Percentiles rank a stretch among this genome's conserved stretches.
Evolutionary conservation across 2,113 vertebrate species (phyloP).

Genomic region (Sylvilagus bachmani): DNA sequence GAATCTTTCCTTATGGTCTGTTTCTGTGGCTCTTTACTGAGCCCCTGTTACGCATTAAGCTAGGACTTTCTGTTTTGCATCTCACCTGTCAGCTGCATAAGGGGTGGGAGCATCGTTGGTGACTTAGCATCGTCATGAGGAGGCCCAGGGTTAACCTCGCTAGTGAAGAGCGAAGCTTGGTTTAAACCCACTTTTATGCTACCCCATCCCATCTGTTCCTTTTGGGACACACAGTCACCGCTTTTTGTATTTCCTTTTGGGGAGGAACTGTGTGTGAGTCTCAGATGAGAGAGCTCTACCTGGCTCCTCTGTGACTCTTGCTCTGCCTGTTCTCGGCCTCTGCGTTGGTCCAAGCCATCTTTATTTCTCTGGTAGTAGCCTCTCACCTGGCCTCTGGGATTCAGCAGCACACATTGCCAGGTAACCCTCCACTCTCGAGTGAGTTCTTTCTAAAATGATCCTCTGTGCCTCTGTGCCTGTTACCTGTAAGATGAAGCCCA

Average conservation of each 20-base stretch:
- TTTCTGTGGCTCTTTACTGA: background rate
- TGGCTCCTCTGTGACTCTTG: background rate
- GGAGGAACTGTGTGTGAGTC: background rate
- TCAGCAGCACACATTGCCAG: background rate
- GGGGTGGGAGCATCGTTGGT: background rate
- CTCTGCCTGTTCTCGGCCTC: background rate
- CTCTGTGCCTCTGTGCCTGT: background rate
- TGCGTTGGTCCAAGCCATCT: background rate
- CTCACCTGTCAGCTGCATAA: background rate
- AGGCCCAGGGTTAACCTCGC: background rate
- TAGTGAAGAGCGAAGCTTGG: background rate
- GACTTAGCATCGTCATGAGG: background rate
- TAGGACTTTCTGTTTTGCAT: background rate
- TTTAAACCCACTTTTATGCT: background rate
- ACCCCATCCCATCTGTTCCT: background rate
- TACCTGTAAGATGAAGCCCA: background rate
- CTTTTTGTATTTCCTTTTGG: background rate
- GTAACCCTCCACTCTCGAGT: background rate
- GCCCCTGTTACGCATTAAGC: background rate
- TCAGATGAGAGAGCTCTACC: background rate
- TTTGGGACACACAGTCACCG: background rate
- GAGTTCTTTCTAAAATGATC: background rate
- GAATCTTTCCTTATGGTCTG: background rate
- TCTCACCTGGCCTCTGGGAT: background rate
- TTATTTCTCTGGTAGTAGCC: background rate